phyloP scores from a whole-genome alignment of 2,888 invertebrate species.

The Corbicula japonica region DNA sequence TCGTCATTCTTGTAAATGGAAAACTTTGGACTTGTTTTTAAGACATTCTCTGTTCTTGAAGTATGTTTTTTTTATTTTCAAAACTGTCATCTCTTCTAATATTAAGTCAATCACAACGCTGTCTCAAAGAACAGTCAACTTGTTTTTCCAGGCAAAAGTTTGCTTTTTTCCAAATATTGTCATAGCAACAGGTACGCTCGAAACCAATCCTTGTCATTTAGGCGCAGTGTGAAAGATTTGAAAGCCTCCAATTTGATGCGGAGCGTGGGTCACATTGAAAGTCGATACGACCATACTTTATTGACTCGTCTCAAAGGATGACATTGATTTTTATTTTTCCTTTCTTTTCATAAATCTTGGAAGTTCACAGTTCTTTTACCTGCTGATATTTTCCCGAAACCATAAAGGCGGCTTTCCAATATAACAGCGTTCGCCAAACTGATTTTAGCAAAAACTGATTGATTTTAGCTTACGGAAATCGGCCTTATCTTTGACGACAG shows the following conservation, averaged over 20 bases:
- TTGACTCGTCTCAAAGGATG: conserved; percentile 48
- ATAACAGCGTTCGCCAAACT: conserved; percentile 12
- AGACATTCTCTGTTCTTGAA: too few species aligned
- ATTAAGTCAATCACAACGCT: too few species aligned
- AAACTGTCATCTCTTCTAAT: too few species aligned
- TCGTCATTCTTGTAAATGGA: too few species aligned
- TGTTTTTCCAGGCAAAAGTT: too few species aligned
- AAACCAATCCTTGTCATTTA: conserved; percentile 42
- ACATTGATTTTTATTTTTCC: conserved; percentile 56
- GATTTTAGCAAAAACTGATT: conserved; percentile 15
- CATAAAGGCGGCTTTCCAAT: conserved; percentile 32
- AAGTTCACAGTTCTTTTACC: conserved; percentile 39
- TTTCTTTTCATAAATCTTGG: conserved; percentile 42
- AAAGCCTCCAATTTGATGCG: conserved; percentile 41
- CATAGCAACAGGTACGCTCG: conserved; percentile 48
- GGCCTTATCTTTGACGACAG: conserved; percentile 29
- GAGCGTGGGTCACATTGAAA: conserved; percentile 53
- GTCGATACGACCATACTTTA: conserved; percentile 62
- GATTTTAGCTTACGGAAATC: conserved; percentile 40
- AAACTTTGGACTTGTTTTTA: too few species aligned
- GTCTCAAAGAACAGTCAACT: too few species aligned
- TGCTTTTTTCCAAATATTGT: conserved; percentile 34
- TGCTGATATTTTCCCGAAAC: conserved; percentile 42
- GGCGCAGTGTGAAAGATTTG: conserved; percentile 41
- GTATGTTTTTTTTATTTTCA: too few species aligned